Evolutionary conservation across 2,888 invertebrate genomes (phyloP), one percentile per base, ranked within the genome.

Genomic region (Pristionchus mayeri): DNA sequence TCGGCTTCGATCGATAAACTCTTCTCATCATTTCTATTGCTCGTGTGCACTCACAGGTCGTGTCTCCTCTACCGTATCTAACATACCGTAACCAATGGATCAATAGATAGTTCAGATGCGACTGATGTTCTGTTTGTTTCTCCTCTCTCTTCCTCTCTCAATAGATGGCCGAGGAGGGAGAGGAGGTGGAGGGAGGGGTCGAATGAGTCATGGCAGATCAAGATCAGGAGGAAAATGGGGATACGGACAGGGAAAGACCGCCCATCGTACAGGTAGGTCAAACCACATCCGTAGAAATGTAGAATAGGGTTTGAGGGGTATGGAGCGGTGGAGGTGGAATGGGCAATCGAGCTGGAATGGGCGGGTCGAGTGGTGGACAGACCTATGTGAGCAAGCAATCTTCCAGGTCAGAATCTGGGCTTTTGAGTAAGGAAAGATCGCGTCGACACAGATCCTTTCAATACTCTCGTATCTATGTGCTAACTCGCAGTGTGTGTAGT

Each of bases 111-210:
- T 57, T 80, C 40, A 80, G 57, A 57, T 80, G 54, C 37, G 30
- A 24, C 30, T 57, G 7, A 27, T 24, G 4, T 21, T 24, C 37
- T 57, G 13, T 30, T 37, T 57, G 9, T 6, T 80, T 2, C 57
- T 80, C 7, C 37, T 80, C 18, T 48, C 50, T 7, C 54, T 57
- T 37, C 54, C 27, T 2, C 30, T 80, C 34, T 40, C 27, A 40
- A 57, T 80, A 3, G 81, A 63, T 27, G 44, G 63, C 21, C n/a
- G 81, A 27, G 81, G 81, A 48, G 63, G 81, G 11, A 11, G 81
- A 4, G 81, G 81, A 40, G 63, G 81, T n/a, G 81, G 57, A 48
- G 44, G 63, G 21, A 24, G 81, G 44, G 48, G 81, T n/a, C n/a
- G n/a, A 48, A 40, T 60, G 11, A 9, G 40, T 16, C 34, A 37